A percentile compares a stretch with the other conserved stretches of the same genome.
Conservation (phyloP, 1,140 invertebrate genomes). For the Harpegnathos saltator region DNA sequence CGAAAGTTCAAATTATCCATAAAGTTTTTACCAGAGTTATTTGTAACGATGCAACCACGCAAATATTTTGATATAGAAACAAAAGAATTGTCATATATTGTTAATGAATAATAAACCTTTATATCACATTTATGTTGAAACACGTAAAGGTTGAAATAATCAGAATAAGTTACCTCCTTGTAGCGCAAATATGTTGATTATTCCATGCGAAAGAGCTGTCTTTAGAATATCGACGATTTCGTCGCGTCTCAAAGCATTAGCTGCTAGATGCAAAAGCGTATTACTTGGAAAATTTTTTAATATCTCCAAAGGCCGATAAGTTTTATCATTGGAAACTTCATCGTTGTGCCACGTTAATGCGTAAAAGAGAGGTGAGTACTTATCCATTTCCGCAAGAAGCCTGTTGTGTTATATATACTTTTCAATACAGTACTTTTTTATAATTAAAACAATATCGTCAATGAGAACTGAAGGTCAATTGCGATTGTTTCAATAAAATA, state of each 20-base stretch:
- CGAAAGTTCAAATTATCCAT: no score
- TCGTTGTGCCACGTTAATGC: constrained; percentile 74
- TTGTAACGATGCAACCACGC: no score
- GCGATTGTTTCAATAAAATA: neutral
- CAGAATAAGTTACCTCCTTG: constrained; percentile 78
- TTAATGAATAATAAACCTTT: no score
- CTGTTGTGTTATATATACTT: constrained; percentile 51
- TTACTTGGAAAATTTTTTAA: constrained; percentile 66
- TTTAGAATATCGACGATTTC: constrained; percentile 66
- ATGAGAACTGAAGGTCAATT: neutral
- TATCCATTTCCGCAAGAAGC: constrained; percentile 67
- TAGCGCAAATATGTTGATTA: constrained; percentile 77
- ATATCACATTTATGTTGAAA: neutral
- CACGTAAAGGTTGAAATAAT: neutral
- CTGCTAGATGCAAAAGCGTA: constrained; percentile 74
- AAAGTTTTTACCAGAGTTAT: no score
- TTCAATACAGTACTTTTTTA: neutral
- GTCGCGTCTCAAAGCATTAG: constrained; percentile 53
- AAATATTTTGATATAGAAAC: no score
- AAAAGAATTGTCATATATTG: no score
- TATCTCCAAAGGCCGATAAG: constrained; percentile 58
- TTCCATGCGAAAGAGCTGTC: constrained; percentile 64
- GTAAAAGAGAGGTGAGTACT: constrained; percentile 76
- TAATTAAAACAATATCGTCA: constrained; percentile 12
- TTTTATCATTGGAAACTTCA: constrained; percentile 17